These are phyloP conservation scores for Cerastoderma edule DNA, from an alignment of 2,888 invertebrate genomes.

Conservation along the genomic window DNA sequence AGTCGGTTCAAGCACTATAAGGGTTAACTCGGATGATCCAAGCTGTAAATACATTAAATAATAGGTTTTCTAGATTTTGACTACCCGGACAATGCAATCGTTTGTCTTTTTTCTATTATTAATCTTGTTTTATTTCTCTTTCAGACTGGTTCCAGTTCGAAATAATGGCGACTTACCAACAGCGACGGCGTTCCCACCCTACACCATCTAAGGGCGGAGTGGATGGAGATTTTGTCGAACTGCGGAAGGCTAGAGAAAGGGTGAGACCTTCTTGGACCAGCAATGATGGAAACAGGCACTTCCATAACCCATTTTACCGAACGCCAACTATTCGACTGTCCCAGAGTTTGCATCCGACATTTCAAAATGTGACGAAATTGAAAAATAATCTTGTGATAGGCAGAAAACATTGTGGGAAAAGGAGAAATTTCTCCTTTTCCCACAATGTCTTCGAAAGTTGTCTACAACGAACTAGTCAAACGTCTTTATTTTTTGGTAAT, in stretches of 20 bases:
- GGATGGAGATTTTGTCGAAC: conserved; percentile 77
- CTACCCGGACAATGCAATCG: too few species aligned
- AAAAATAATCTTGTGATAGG: neutral
- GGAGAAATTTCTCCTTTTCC: neutral
- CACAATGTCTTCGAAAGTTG: neutral
- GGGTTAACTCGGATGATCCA: too few species aligned
- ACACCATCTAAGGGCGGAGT: conserved; percentile 49
- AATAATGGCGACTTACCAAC: conserved; percentile 5
- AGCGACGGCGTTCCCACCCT: neutral
- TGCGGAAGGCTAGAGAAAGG: conserved; percentile 62
- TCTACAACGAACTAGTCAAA: too few species aligned
- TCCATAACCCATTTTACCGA: neutral
- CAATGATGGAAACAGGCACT: neutral
- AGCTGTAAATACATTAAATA: too few species aligned
- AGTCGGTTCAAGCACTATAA: too few species aligned
- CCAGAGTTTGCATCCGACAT: neutral
- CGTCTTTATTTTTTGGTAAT: too few species aligned
- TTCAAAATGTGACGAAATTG: neutral
- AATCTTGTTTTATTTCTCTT: too few species aligned
- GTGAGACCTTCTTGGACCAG: neutral
- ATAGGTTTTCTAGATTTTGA: too few species aligned
- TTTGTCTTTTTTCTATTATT: too few species aligned
- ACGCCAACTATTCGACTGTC: neutral
- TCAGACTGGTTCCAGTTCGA: too few species aligned
- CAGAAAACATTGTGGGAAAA: neutral